phyloP scores from a whole-genome alignment of 2,797 vertebrate genomes.

The Glyptemys insculpta region DNA sequence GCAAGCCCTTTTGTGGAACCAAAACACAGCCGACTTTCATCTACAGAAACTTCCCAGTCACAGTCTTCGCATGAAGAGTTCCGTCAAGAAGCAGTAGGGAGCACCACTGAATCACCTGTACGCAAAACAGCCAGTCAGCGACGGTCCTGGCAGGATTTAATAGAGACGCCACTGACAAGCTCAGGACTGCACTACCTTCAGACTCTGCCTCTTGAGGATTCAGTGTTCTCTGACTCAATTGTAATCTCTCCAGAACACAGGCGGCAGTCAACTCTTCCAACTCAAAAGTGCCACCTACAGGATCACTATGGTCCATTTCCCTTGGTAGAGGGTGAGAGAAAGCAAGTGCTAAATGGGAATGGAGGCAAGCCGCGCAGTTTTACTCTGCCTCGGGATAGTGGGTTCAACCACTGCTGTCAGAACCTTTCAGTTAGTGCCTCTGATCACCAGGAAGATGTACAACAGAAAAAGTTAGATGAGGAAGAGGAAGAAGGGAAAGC shows the following conservation, averaged over 20 bases:
- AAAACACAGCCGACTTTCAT: constrained; percentile 94
- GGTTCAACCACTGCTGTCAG: constrained; percentile 92
- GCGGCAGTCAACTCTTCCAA: constrained; percentile 94
- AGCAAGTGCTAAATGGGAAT: constrained; percentile 83
- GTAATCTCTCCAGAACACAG: constrained; percentile 92
- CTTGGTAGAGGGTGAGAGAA: constrained; percentile 86
- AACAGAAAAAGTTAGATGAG: constrained; percentile 86
- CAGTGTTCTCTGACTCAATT: constrained; percentile 91
- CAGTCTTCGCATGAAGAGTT: constrained; percentile 98
- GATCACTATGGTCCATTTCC: constrained; percentile 92
- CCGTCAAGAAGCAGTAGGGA: constrained; percentile 90
- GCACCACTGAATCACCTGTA: constrained; percentile 90
- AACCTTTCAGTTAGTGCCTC: constrained; percentile 85
- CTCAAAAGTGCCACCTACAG: constrained; percentile 91
- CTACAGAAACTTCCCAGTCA: constrained; percentile 97
- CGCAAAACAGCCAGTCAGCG: constrained; percentile 96
- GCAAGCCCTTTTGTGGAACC: constrained; percentile 92
- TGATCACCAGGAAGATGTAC: constrained; percentile 86
- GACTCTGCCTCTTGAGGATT: constrained; percentile 96
- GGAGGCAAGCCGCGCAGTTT: constrained; percentile 95
- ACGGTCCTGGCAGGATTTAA: constrained; percentile 99
- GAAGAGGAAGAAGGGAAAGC: constrained; percentile 86
- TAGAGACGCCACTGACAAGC: constrained; percentile 96
- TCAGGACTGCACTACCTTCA: constrained; percentile 97
- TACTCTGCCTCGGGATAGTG: constrained; percentile 95